These are phyloP conservation scores for Sthenelais limicola DNA, from an alignment of 2,888 invertebrate species.

Conservation along the genomic window DNA sequence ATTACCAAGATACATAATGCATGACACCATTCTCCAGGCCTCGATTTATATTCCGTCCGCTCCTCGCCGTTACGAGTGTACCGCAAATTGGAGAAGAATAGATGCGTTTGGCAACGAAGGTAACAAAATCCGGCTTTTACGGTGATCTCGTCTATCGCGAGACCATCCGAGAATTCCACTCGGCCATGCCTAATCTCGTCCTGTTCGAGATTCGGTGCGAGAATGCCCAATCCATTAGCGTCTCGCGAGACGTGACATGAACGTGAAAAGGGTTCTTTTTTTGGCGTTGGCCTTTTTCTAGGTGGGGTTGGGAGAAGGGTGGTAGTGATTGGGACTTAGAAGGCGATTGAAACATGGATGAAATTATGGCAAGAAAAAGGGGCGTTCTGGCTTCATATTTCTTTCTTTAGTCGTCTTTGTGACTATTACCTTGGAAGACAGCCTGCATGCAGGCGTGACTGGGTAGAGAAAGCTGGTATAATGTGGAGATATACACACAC, in stretches of 20 bases:
- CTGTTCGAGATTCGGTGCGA: slow-evolving; percentile 20
- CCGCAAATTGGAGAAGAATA: too few species aligned
- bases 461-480: too few species aligned
- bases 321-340: background rate
- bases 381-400: background rate
- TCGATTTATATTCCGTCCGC: background rate
- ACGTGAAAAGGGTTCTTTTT: background rate
- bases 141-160: slow-evolving; percentile 11
- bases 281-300: background rate
- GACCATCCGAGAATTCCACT: background rate
- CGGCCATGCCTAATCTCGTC: slow-evolving; percentile 24
- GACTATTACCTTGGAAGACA: too few species aligned
- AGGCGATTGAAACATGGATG: background rate
- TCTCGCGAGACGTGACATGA: slow-evolving; percentile 25
- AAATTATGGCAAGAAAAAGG: background rate
- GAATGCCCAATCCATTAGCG: slow-evolving; percentile 35
- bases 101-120: background rate
- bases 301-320: background rate
- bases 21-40: background rate
- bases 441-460: too few species aligned
- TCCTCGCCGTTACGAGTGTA: too few species aligned
- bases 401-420: too few species aligned
- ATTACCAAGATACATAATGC: background rate
- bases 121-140: slow-evolving; percentile 21
- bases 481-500: too few species aligned